Evolutionary conservation across 2,888 invertebrate species (phyloP).

Genomic region (Deilephila elpenor): DNA sequence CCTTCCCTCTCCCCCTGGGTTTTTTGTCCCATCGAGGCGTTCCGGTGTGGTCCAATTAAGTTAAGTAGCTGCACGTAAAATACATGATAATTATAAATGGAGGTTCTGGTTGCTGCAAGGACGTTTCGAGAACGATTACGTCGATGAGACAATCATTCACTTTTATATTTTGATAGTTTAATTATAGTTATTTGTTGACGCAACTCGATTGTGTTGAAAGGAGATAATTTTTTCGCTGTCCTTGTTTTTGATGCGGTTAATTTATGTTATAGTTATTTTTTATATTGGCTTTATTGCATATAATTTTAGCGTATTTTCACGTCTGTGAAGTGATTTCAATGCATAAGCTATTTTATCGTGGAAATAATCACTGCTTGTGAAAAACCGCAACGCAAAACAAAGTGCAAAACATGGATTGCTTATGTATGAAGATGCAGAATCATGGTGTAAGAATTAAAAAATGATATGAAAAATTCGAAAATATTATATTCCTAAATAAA

Average conservation of each 20-base stretch:
- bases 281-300: too few relatives aligned
- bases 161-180: conserved; percentile 16
- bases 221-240: background rate
- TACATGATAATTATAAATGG: conserved; percentile 21
- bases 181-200: conserved; percentile 10
- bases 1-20: background rate
- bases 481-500: too few relatives aligned
- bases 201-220: background rate
- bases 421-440: too few relatives aligned
- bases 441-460: too few relatives aligned
- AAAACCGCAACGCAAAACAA: too few relatives aligned
- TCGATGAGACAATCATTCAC: conserved; percentile 21
- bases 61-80: conserved; percentile 22
- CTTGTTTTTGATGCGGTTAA: background rate
- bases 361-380: too few relatives aligned
- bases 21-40: conserved; percentile 17
- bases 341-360: too few relatives aligned
- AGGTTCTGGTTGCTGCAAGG: conserved; percentile 7
- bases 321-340: too few relatives aligned
- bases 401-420: too few relatives aligned
- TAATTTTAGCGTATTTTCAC: too few relatives aligned
- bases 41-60: conserved; percentile 27
- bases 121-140: conserved; percentile 14
- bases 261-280: too few relatives aligned
- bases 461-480: too few relatives aligned